phyloP scores from a whole-genome alignment of 37 sponge, comb jelly and placozoan genomes.

The Halisarca cf. caerulea region DNA sequence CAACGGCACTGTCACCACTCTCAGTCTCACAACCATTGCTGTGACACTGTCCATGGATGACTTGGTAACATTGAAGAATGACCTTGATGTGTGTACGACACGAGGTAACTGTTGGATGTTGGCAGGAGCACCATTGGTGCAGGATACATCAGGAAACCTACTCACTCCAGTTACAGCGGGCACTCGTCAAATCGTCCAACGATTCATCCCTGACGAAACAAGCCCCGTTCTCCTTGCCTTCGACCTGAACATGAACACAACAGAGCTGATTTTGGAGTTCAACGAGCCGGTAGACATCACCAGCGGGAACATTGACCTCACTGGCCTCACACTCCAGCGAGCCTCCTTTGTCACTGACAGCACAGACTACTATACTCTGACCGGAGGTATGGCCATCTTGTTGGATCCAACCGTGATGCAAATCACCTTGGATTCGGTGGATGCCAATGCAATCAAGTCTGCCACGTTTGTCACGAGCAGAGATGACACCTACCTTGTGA shows the following conservation, averaged over 20 bases:
- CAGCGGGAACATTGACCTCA: conserved; percentile 5
- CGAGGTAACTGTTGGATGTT: conserved; percentile 81
- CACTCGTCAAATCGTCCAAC: conserved; percentile 57
- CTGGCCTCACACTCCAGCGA: conserved; percentile 63
- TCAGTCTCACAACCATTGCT: conserved; percentile 39
- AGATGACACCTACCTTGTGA: conserved; percentile 63
- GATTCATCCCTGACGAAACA: conserved; percentile 56
- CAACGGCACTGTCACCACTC: conserved; percentile 43
- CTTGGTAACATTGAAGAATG: conserved; percentile 64
- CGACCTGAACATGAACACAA: conserved; percentile 73
- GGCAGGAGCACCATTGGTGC: conserved; percentile 45
- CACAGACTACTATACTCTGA: conserved; percentile 55
- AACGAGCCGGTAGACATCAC: conserved; percentile 72
- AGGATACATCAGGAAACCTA: conserved; percentile 65
- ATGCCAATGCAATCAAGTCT: conserved; percentile 78
- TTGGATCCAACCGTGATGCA: conserved; percentile 55
- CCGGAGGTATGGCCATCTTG: conserved; percentile 54
- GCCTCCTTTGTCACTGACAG: not conserved
- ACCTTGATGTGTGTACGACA: conserved; percentile 66
- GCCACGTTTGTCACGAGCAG: conserved; percentile 48
- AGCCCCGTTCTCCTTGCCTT: conserved; percentile 55
- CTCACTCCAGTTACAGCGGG: conserved; percentile 59
- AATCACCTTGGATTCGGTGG: conserved; percentile 60
- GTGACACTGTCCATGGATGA: conserved; percentile 68
- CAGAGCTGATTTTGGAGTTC: conserved; percentile 64